Evolutionary conservation across 1,140 invertebrate genomes (phyloP), one percentile per base, ranked within the genome.

Genomic region (Propsilocerus akamusi): DNA sequence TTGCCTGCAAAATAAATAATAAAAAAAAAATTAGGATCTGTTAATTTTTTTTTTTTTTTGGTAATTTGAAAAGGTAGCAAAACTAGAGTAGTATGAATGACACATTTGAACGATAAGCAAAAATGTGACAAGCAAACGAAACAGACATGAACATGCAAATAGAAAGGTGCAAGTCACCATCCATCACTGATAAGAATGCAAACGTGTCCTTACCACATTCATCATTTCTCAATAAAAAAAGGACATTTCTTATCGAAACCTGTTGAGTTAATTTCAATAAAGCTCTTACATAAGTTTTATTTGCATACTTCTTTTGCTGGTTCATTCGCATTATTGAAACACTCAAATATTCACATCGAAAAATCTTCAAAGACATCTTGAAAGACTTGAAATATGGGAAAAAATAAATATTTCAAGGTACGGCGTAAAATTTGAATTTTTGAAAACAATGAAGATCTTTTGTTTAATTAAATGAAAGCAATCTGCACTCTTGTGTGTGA

Each of bases 1-100:
- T 92, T 93, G 46, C 89, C 90, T 93, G 72, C 14, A 76, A 80
- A 51, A 2, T 51, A 22, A 53, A 52, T 50, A 49, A 52, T 32
- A 52, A 25, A 47, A 12, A 30, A 5, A 14, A n/a, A n/a, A n/a
- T n/a, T n/a, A n/a, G n/a, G n/a, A n/a, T n/a, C n/a, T n/a, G n/a
- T n/a, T n/a, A n/a, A n/a, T n/a, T n/a, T n/a, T n/a, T n/a, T n/a
- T n/a, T n/a, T n/a, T n/a, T n/a, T n/a, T n/a, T n/a, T n/a, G n/a
- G n/a, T n/a, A n/a, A n/a, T n/a, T n/a, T n/a, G n/a, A n/a, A n/a
- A n/a, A n/a, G n/a, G n/a, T 20, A 30, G n/a, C 8, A 17, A 41
- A 41, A 41, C 10, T 20, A 41, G 17, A 20, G 22, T 17, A 12
- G n/a, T 4, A 37, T 7, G 2, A 8, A 20, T 41, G 5, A 41